Evolutionary conservation across 1,140 invertebrate species (phyloP).

Genomic region (Calliopsis andreniformis): DNA sequence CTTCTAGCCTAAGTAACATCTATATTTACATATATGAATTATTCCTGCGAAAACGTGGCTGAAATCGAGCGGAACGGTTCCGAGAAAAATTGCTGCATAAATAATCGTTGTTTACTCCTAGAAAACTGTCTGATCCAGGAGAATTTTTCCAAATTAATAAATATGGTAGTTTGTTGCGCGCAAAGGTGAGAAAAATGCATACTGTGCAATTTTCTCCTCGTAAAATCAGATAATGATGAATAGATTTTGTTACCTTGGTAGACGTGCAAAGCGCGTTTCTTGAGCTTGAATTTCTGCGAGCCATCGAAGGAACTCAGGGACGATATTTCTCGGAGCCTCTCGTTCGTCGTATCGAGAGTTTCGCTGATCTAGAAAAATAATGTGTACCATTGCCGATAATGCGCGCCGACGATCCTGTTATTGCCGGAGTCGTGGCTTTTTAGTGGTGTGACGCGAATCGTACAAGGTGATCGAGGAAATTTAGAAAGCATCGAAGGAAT

Average conservation of each 20-base stretch:
- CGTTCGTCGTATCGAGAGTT: conserved; percentile 84
- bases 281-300: conserved; percentile 89
- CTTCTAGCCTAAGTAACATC: neutral
- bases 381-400: neutral
- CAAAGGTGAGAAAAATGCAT: neutral
- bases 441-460: neutral
- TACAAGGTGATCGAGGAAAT: neutral
- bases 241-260: conserved; percentile 83
- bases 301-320: conserved; percentile 87
- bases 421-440: neutral
- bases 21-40: conserved; percentile 36
- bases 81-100: conserved; percentile 1
- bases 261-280: conserved; percentile 94
- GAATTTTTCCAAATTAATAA: neutral
- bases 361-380: conserved; percentile 80
- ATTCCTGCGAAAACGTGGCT: conserved; percentile 9
- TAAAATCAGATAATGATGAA: neutral
- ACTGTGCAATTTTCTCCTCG: too few relatives aligned
- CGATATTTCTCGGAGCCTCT: conserved; percentile 85
- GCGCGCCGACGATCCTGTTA: neutral
- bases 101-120: neutral
- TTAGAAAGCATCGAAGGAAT: neutral
- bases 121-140: neutral
- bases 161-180: neutral
- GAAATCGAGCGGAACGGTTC: neutral